Percentiles rank a stretch among this genome's conserved stretches.
phyloP scores from a whole-genome alignment of 2,888 invertebrate species.

The Drosophila fungiperda region DNA sequence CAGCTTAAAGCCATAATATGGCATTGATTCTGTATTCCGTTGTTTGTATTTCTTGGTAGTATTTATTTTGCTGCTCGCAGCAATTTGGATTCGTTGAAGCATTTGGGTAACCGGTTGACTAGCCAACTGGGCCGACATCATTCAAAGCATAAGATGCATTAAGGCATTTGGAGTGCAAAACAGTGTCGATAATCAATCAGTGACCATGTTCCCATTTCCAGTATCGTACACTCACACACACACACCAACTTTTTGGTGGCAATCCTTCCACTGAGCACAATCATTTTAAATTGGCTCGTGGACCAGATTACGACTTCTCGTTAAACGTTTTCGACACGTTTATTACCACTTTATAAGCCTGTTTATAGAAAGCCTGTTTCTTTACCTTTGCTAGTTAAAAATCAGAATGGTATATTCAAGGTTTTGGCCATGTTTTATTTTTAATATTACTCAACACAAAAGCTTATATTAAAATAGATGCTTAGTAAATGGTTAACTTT shows the following conservation, averaged over 20 bases:
- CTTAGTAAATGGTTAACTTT: neutral
- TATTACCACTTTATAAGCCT: neutral
- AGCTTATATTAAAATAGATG: neutral
- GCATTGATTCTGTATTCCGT: neutral
- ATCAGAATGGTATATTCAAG: neutral
- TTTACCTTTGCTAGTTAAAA: neutral
- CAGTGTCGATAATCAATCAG: conserved; percentile 75
- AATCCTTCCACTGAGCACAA: neutral
- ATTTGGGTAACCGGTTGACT: neutral
- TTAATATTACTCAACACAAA: neutral
- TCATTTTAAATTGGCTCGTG: conserved; percentile 14
- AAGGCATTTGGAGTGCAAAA: conserved; percentile 61
- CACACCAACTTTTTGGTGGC: neutral
- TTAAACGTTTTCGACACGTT: conserved; percentile 2
- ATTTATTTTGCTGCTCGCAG: neutral
- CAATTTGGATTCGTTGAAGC: conserved; percentile 4
- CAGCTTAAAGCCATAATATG: neutral
- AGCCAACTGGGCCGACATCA: conserved; percentile 24
- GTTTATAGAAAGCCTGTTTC: neutral
- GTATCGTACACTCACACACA: neutral
- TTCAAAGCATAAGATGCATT: conserved; percentile 30
- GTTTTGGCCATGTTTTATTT: neutral
- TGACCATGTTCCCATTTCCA: conserved; percentile 24
- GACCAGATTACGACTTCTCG: conserved; percentile 14
- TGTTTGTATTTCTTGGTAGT: neutral